Conservation (phyloP, 2,113 vertebrate species). For the Tringa solitaria region DNA sequence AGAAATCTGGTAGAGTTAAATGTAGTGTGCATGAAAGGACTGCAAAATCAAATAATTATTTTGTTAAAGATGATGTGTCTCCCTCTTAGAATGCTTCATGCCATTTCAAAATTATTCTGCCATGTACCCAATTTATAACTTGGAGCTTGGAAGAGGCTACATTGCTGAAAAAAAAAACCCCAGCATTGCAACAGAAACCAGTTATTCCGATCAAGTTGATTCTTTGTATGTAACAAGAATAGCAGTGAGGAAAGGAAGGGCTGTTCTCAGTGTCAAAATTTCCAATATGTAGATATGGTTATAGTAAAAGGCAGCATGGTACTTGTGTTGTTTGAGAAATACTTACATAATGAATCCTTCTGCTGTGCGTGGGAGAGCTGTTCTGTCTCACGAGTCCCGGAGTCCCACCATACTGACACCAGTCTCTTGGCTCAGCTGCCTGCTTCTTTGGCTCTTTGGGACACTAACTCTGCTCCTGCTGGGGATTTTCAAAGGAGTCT, state of each 20-base stretch:
- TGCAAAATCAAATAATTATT: background rate
- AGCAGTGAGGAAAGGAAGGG: background rate
- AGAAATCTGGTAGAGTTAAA: background rate
- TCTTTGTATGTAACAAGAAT: background rate
- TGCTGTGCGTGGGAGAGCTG: background rate
- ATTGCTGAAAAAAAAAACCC: background rate
- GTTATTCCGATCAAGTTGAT: background rate
- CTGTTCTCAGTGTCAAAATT: background rate
- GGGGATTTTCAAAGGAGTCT: background rate
- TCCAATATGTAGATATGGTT: background rate
- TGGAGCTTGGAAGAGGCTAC: background rate
- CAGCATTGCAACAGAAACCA: background rate
- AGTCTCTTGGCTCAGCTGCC: background rate
- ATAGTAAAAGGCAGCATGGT: background rate
- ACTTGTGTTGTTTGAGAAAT: background rate
- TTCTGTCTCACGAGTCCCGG: background rate
- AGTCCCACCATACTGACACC: conserved; percentile 4
- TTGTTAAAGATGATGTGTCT: background rate
- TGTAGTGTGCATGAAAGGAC: background rate
- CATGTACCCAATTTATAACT: background rate
- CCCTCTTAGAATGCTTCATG: background rate
- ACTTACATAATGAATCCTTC: background rate
- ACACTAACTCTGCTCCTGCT: background rate
- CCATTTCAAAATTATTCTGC: background rate
- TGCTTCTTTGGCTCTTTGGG: background rate